A percentile compares a stretch with the other conserved stretches of the same genome.
phyloP scores from a whole-genome alignment of 2,113 vertebrate genomes.

The Hippolais icterina region DNA sequence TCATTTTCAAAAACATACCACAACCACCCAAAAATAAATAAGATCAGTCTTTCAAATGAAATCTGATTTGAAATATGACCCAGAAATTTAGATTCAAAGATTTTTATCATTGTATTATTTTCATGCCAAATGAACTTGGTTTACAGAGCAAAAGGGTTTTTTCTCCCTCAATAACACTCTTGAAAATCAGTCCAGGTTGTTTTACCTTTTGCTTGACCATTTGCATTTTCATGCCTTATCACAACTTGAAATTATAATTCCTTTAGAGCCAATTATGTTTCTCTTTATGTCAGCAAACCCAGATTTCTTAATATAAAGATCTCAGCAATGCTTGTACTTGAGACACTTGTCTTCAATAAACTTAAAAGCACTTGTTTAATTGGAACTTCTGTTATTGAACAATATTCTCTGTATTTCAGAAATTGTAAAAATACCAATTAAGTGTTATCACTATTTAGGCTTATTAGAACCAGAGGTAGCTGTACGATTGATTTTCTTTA shows the following conservation, averaged over 20 bases:
- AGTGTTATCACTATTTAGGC: neutral
- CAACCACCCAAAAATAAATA: neutral
- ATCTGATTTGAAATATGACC: neutral
- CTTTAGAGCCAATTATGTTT: neutral
- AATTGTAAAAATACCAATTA: neutral
- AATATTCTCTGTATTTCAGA: neutral
- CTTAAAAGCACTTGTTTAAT: neutral
- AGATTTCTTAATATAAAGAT: neutral
- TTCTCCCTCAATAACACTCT: neutral
- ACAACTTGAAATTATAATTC: neutral
- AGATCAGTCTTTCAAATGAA: neutral
- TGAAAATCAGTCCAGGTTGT: neutral
- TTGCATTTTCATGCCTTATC: neutral
- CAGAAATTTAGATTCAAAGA: neutral
- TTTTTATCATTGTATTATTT: neutral
- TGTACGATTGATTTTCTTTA: neutral
- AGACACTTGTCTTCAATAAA: neutral
- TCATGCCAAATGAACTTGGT: neutral
- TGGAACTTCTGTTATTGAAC: neutral
- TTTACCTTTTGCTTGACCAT: neutral
- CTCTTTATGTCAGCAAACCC: neutral
- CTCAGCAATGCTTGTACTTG: neutral
- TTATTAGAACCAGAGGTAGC: neutral
- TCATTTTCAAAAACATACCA: neutral
- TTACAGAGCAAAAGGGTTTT: neutral